phyloP scores from a whole-genome alignment of 2,888 invertebrate genomes.

The Lasiommata megera region DNA sequence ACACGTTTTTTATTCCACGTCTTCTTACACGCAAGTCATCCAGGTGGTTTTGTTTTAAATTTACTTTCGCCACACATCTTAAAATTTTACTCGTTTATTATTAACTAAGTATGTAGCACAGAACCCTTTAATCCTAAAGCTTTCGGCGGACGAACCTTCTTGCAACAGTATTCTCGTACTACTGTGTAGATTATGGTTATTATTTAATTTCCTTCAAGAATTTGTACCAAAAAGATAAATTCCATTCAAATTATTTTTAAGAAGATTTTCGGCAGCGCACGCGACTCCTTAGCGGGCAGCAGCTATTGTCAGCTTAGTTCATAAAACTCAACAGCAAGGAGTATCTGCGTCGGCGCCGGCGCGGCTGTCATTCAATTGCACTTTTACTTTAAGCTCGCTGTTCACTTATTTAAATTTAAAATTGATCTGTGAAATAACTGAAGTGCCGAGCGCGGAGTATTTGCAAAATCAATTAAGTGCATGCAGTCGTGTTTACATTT shows the following conservation, averaged over 20 bases:
- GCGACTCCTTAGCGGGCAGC: no score
- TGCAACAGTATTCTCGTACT: neutral
- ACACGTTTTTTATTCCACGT: no score
- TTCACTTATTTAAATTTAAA: conserved; percentile 1
- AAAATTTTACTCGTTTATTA: neutral
- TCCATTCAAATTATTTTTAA: no score
- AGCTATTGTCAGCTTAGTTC: no score
- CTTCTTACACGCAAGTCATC: no score
- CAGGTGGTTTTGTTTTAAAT: neutral
- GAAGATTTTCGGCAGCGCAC: no score
- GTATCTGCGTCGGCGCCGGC: no score
- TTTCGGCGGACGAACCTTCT: neutral
- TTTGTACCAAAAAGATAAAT: no score
- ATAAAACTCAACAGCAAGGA: no score
- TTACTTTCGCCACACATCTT: neutral
- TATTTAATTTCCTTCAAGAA: no score
- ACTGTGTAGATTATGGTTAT: neutral
- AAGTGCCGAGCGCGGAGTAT: conserved; percentile 8
- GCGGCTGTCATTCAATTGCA: neutral
- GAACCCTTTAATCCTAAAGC: neutral
- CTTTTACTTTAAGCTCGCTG: neutral
- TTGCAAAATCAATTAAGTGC: conserved; percentile 11
- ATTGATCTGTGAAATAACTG: conserved; percentile 11
- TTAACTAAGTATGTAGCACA: neutral
- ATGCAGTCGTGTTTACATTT: conserved; percentile 12